phyloP scores from a whole-genome alignment of 2,888 invertebrate species.

The Amphipyra berbera region DNA sequence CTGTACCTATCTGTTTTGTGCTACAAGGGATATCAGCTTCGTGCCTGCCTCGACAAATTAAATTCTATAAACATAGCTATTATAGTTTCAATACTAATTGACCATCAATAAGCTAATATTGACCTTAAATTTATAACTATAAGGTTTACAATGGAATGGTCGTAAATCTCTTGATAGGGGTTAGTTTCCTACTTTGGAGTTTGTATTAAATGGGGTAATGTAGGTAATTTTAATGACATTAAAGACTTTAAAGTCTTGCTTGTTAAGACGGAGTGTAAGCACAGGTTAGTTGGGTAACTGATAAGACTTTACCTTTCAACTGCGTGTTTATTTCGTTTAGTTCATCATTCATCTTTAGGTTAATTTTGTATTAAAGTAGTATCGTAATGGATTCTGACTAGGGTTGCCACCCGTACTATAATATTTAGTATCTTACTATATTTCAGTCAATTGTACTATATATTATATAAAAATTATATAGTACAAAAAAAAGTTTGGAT shows the following conservation, averaged over 20 bases:
- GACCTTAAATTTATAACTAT: neutral
- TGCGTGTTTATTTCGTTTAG: slow-evolving; percentile 30
- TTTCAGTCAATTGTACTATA: too few relatives aligned
- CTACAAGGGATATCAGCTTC: slow-evolving; percentile 25
- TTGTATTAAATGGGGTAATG: slow-evolving; percentile 40
- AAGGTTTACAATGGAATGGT: slow-evolving; percentile 6
- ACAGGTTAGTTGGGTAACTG: slow-evolving; percentile 34
- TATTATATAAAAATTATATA: too few relatives aligned
- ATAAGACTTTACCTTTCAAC: slow-evolving; percentile 27
- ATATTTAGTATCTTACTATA: too few relatives aligned
- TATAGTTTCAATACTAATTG: slow-evolving; percentile 19
- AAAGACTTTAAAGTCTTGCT: slow-evolving; percentile 42
- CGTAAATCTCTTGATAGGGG: slow-evolving; percentile 22
- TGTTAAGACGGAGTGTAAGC: slow-evolving; percentile 34
- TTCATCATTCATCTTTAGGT: slow-evolving; percentile 12
- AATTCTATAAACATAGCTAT: slow-evolving; percentile 13
- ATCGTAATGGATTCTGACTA: slow-evolving; percentile 16
- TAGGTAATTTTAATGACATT: slow-evolving; percentile 49
- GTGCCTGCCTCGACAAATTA: slow-evolving; percentile 31
- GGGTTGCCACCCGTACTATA: too few relatives aligned
- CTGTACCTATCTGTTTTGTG: too few relatives aligned
- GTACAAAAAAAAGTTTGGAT: too few relatives aligned
- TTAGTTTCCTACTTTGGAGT: slow-evolving; percentile 37
- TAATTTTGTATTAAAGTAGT: slow-evolving; percentile 23
- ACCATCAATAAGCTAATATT: slow-evolving; percentile 3